These are phyloP conservation scores for Drosophila demipolita DNA, from an alignment of 2,888 invertebrate species.

Conservation along the genomic window DNA sequence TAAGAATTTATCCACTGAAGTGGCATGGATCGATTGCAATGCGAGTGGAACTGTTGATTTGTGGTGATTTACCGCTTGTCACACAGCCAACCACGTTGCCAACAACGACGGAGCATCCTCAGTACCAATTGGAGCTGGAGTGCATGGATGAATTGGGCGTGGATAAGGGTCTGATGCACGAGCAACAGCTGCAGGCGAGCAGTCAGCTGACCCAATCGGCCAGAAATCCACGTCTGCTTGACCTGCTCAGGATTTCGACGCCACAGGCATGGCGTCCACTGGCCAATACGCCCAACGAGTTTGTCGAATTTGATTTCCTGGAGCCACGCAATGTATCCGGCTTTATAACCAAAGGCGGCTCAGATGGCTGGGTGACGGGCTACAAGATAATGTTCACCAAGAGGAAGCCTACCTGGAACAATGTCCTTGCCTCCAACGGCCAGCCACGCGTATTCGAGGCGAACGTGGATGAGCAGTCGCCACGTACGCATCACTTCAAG, in stretches of 20 bases:
- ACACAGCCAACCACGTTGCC: slow-evolving; percentile 14
- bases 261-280: slow-evolving; percentile 89
- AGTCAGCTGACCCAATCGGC: slow-evolving; percentile 75
- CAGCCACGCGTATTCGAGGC: slow-evolving; percentile 88
- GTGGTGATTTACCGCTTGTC: slow-evolving; percentile 82
- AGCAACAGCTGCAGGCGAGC: slow-evolving; percentile 87
- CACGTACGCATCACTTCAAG: slow-evolving; percentile 89
- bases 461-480: slow-evolving; percentile 89
- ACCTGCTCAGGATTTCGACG: slow-evolving; percentile 83
- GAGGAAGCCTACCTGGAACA: slow-evolving; percentile 90
- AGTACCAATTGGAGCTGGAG: slow-evolving; percentile 66
- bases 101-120: slow-evolving; percentile 57
- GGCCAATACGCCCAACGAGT: slow-evolving; percentile 89
- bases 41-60: slow-evolving; percentile 91
- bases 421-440: slow-evolving; percentile 87
- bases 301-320: slow-evolving; percentile 91
- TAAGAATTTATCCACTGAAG: slow-evolving; percentile 90
- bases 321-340: slow-evolving; percentile 92
- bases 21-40: slow-evolving; percentile 91
- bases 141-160: slow-evolving; percentile 92
- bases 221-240: slow-evolving; percentile 74
- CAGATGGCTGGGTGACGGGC: slow-evolving; percentile 90
- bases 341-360: slow-evolving; percentile 90
- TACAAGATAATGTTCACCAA: slow-evolving; percentile 91
- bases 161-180: slow-evolving; percentile 87